Conservation (phyloP, 2,888 invertebrate species). For the Drosophila melanosoma region DNA sequence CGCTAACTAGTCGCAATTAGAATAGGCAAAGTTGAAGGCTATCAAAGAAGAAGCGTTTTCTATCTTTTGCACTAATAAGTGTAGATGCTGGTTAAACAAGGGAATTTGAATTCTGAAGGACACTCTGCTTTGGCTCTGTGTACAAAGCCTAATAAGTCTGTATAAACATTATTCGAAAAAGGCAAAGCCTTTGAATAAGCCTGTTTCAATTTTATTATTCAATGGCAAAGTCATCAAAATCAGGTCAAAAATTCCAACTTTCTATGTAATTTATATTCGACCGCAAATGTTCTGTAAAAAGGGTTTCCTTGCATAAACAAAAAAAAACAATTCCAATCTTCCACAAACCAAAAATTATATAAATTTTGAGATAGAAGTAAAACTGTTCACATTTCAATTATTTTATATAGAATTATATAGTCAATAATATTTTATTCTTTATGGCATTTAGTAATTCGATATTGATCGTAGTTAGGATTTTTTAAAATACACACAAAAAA, state of each 20-base stretch:
- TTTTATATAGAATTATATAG: background rate
- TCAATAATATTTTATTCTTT: background rate
- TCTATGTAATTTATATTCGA: background rate
- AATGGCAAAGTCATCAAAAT: background rate
- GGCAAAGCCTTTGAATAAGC: background rate
- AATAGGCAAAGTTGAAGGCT: conserved; percentile 46
- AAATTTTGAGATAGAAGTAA: background rate
- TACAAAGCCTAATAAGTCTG: background rate
- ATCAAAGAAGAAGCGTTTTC: background rate
- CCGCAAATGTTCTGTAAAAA: background rate
- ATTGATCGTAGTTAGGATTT: too few species aligned
- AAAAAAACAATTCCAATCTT: background rate
- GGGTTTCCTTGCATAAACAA: background rate
- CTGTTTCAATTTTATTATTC: background rate
- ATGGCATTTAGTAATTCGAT: background rate
- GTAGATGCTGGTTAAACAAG: background rate
- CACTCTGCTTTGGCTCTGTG: background rate
- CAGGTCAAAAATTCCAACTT: background rate
- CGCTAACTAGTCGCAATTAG: conserved; percentile 55
- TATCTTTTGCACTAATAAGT: background rate
- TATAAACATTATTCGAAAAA: background rate
- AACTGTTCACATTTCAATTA: background rate
- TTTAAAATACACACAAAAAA: background rate
- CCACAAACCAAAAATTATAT: background rate
- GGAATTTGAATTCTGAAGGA: background rate